Percentiles rank a stretch among this genome's conserved stretches.
Conservation (phyloP, 2,888 invertebrate species). For the Limnephilus auricula region DNA sequence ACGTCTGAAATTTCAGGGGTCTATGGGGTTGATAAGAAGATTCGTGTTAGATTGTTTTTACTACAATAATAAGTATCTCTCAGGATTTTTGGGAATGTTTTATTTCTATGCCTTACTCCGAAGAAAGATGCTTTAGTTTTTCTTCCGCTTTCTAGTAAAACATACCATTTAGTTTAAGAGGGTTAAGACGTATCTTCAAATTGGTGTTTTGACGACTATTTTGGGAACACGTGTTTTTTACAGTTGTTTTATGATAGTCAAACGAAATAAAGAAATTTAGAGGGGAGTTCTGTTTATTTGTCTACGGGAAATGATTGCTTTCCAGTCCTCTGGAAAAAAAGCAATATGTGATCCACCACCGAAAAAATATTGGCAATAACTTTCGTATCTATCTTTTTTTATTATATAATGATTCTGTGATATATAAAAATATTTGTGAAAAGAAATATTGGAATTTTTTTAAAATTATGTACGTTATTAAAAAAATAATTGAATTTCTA, state of each 20-base stretch:
- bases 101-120: not conserved
- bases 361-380: not conserved
- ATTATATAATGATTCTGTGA: not conserved
- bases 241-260: not conserved
- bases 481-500: no score
- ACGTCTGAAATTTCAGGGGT: not conserved
- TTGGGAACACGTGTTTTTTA: not conserved
- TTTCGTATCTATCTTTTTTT: not conserved
- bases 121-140: not conserved
- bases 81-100: not conserved
- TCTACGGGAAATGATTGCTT: not conserved
- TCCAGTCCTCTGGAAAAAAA: not conserved
- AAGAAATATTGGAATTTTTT: no score
- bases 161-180: not conserved
- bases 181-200: not conserved
- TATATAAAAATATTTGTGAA: no score
- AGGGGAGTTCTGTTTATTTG: not conserved
- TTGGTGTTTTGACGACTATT: not conserved
- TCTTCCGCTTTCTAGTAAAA: not conserved
- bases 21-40: not conserved
- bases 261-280: not conserved
- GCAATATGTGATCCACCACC: not conserved
- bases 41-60: slow-evolving; percentile 2
- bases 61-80: not conserved
- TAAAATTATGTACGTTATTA: no score